Evolutionary conservation across 1,140 invertebrate species (phyloP).

Genomic region (Trachymyrmex cornetzi): DNA sequence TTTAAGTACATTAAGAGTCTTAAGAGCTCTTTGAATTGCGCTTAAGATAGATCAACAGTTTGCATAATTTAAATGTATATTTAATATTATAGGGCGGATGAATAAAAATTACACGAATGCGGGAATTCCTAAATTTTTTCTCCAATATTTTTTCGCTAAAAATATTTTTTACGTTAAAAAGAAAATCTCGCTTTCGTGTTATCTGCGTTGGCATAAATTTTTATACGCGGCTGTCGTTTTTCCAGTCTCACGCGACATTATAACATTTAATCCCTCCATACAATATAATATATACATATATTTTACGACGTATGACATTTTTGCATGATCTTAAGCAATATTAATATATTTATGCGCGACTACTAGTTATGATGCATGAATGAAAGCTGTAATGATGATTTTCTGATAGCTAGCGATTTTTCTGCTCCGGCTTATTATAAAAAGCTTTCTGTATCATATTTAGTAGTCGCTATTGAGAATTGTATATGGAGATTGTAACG

Average conservation of each 20-base stretch:
- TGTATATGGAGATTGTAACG: conserved; percentile 79
- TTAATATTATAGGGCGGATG: conserved; percentile 16
- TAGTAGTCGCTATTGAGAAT: conserved; percentile 69
- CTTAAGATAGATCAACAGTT: conserved; percentile 47
- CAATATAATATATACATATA: conserved; percentile 80
- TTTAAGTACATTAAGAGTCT: conserved; percentile 61
- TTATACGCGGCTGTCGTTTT: conserved; percentile 66
- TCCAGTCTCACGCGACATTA: conserved; percentile 74
- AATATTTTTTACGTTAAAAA: not conserved
- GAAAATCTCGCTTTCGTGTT: conserved; percentile 22
- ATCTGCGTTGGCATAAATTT: conserved; percentile 48
- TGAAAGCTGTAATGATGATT: conserved; percentile 32
- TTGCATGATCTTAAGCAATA: conserved; percentile 82
- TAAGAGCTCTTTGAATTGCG: conserved; percentile 65
- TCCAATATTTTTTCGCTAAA: not conserved
- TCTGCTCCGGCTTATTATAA: conserved; percentile 31
- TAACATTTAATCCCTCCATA: conserved; percentile 83
- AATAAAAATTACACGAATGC: conserved; percentile 19
- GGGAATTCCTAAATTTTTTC: conserved; percentile 39
- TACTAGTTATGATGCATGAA: conserved; percentile 60
- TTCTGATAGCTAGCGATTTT: conserved; percentile 31
- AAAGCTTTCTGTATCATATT: conserved; percentile 48
- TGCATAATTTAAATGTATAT: conserved; percentile 54
- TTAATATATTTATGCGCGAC: conserved; percentile 80
- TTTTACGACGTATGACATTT: conserved; percentile 80